A percentile compares a stretch with the other conserved stretches of the same genome.
Evolutionary conservation across 2,888 invertebrate species (phyloP).

Genomic region (Labia minor): DNA sequence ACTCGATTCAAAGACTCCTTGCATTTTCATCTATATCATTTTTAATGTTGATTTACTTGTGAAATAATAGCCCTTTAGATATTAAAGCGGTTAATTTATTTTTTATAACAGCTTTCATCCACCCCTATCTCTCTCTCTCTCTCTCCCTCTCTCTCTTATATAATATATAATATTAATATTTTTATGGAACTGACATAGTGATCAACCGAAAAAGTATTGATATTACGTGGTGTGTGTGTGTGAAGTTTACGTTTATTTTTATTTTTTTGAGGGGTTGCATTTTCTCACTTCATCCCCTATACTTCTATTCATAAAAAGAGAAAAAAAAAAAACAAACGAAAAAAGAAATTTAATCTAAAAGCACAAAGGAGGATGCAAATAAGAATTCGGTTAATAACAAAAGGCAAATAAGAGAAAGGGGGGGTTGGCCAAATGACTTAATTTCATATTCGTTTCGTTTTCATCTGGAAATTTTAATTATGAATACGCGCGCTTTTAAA

Average conservation of each 20-base stretch:
- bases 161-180: not conserved
- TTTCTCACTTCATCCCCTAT: not conserved
- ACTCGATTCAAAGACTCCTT: not conserved
- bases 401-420: not conserved
- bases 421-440: slow-evolving; percentile 8
- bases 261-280: not conserved
- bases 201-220: not conserved
- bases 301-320: not conserved
- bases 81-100: slow-evolving; percentile 1
- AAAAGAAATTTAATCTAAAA: slow-evolving; percentile 7
- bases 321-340: too few relatives aligned
- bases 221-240: too few relatives aligned
- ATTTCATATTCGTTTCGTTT: slow-evolving; percentile 1
- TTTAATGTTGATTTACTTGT: not conserved
- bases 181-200: not conserved
- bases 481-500: not conserved
- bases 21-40: not conserved
- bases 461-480: not conserved
- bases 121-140: too few relatives aligned
- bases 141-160: too few relatives aligned
- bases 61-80: not conserved
- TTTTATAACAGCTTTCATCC: too few relatives aligned
- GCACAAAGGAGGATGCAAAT: slow-evolving; percentile 7
- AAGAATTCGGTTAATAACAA: slow-evolving; percentile 1
- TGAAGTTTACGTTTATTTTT: too few relatives aligned